These are phyloP conservation scores for Mesocentrotus franciscanus DNA, from an alignment of 53 echinoderm and acorn worm genomes.

Conservation along the genomic window DNA sequence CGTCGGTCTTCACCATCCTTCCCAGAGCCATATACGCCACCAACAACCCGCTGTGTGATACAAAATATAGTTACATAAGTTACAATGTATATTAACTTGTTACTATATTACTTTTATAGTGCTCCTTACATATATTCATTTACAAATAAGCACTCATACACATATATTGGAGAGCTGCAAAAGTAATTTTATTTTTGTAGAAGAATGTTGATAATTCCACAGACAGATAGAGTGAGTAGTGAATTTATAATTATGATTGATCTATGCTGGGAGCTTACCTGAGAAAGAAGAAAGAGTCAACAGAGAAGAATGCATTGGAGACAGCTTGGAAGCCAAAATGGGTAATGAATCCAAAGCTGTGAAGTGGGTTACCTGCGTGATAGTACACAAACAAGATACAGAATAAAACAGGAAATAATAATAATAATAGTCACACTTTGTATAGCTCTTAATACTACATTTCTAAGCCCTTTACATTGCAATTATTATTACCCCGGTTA, in stretches of 20 bases:
- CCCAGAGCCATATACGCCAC: constrained; percentile 71
- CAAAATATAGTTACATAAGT: not conserved
- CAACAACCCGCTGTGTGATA: constrained; percentile 70
- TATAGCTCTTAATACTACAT: too few relatives aligned
- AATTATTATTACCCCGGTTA: too few relatives aligned
- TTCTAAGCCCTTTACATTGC: too few relatives aligned
- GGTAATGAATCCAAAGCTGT: not conserved
- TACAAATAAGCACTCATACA: too few relatives aligned
- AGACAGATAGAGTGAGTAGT: too few relatives aligned
- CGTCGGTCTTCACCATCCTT: constrained; percentile 65
- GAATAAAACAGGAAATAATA: not conserved
- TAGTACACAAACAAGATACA: not conserved
- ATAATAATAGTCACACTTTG: too few relatives aligned
- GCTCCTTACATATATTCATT: too few relatives aligned
- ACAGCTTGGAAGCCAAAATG: constrained; percentile 70
- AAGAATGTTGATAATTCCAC: too few relatives aligned
- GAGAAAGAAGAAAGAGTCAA: constrained; percentile 88
- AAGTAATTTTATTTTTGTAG: too few relatives aligned
- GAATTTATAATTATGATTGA: not conserved
- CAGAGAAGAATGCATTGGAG: constrained; percentile 76
- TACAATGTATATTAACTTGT: not conserved
- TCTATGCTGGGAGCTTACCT: constrained; percentile 67
- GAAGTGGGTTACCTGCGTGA: not conserved
- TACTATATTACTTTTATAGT: too few relatives aligned
- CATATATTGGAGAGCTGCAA: too few relatives aligned